Evolutionary conservation across 2,888 invertebrate species (phyloP).

Genomic region (Archaeoteleia sp.): DNA sequence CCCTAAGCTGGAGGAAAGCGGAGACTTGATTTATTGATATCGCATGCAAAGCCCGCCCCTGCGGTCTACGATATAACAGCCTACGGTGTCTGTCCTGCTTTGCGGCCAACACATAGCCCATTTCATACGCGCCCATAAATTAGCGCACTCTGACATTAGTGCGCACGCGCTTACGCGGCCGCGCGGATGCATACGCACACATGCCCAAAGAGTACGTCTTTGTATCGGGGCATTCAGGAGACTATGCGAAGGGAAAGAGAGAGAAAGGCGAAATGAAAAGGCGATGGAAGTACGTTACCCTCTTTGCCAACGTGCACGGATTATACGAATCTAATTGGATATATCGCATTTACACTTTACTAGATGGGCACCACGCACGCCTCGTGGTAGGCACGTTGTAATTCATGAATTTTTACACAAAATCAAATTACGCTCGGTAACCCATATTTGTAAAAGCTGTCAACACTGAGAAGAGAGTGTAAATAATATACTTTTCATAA

Average conservation of each 20-base stretch:
- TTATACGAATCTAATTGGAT: conserved; percentile 73
- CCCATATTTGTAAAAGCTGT: too few relatives aligned
- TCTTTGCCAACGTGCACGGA: conserved; percentile 65
- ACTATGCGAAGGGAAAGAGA: conserved; percentile 36
- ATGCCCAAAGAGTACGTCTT: conserved; percentile 8
- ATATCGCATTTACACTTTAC: conserved; percentile 62
- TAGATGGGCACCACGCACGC: conserved; percentile 18
- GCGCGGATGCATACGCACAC: conserved; percentile 46
- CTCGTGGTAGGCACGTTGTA: conserved; percentile 17
- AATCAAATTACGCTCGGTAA: conserved; percentile 24
- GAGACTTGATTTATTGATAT: conserved; percentile 75
- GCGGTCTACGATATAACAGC: conserved; percentile 56
- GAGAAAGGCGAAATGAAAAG: conserved; percentile 50
- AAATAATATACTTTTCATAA: too few relatives aligned
- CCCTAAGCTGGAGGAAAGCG: conserved; percentile 72
- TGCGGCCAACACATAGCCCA: conserved; percentile 59
- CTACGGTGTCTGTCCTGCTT: conserved; percentile 64
- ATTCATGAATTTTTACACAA: conserved; percentile 38
- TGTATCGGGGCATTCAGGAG: conserved; percentile 25
- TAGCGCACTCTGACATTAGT: conserved; percentile 72
- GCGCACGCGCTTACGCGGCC: conserved; percentile 59
- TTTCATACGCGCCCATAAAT: conserved; percentile 71
- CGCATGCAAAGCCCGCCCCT: conserved; percentile 74
- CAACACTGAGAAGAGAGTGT: too few relatives aligned
- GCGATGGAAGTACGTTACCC: conserved; percentile 58